Conservation (phyloP, 2,888 invertebrate genomes). For the Trichopoda pennipes region DNA sequence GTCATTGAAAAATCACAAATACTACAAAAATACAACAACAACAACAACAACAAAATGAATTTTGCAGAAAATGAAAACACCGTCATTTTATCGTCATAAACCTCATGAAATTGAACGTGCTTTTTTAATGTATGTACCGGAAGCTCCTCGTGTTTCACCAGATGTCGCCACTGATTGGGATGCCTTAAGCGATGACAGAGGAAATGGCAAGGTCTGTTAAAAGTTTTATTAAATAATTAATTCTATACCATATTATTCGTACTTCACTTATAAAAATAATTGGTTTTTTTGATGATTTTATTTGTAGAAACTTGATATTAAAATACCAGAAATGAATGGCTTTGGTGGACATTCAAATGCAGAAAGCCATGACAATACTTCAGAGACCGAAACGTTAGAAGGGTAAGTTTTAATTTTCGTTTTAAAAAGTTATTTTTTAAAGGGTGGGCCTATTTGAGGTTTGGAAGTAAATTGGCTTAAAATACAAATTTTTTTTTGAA, state of each 20-base stretch:
- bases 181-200: constrained; percentile 82
- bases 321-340: constrained; percentile 75
- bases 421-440: too few species aligned
- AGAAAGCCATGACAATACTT: constrained; percentile 78
- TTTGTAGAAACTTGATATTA: constrained; percentile 75
- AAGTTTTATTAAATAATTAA: too few species aligned
- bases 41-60: background rate
- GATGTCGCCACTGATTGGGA: constrained; percentile 84
- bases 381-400: constrained; percentile 78
- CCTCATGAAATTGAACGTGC: constrained; percentile 89
- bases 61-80: constrained; percentile 89
- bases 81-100: constrained; percentile 89
- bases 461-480: too few species aligned
- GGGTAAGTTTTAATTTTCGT: constrained; percentile 77
- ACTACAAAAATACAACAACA: background rate
- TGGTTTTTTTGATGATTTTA: background rate
- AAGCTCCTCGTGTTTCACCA: constrained; percentile 90
- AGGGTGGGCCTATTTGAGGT: too few species aligned
- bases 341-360: constrained; percentile 72
- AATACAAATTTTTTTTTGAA: too few species aligned
- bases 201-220: constrained; percentile 71
- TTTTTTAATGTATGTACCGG: constrained; percentile 87
- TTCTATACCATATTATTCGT: too few species aligned
- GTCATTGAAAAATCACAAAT: constrained; percentile 14
- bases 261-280: constrained; percentile 6